Conservation (phyloP, 1,140 invertebrate genomes). For the Eriosoma lanigerum region DNA sequence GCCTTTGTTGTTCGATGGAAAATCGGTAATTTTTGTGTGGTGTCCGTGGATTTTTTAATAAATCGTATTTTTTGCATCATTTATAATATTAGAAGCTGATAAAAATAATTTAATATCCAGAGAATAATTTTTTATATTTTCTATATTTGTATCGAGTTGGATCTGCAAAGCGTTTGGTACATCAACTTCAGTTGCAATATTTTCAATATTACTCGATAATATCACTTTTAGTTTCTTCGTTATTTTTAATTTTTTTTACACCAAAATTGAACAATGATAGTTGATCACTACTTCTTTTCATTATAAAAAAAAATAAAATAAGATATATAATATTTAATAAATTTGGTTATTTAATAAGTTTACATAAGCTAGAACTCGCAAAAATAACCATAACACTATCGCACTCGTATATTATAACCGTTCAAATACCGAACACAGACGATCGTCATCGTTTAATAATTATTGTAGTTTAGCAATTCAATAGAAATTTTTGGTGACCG, state of each 20-base stretch:
- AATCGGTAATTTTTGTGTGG: no score
- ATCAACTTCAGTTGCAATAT: not conserved
- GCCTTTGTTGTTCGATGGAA: no score
- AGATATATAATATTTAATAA: slow-evolving; percentile 13
- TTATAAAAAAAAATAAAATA: not conserved
- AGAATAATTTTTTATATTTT: no score
- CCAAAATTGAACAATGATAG: not conserved
- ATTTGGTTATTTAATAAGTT: slow-evolving; percentile 11
- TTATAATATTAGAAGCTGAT: no score
- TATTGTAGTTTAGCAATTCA: not conserved
- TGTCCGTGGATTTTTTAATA: no score
- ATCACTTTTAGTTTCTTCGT: not conserved
- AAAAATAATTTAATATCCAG: no score
- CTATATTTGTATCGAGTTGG: no score
- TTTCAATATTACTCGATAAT: not conserved
- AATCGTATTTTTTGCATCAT: no score
- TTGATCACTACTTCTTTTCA: slow-evolving; percentile 11
- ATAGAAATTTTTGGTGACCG: no score
- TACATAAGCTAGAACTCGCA: not conserved
- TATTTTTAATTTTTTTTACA: slow-evolving; percentile 22
- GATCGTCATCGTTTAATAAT: not conserved
- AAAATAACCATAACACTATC: not conserved
- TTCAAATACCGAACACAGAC: slow-evolving; percentile 11
- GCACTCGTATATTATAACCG: not conserved
- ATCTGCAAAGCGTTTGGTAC: no score